Percentiles rank a stretch among this genome's conserved stretches.
Conservation (phyloP, 2,888 invertebrate genomes). For the Drosophila sordidapex region DNA sequence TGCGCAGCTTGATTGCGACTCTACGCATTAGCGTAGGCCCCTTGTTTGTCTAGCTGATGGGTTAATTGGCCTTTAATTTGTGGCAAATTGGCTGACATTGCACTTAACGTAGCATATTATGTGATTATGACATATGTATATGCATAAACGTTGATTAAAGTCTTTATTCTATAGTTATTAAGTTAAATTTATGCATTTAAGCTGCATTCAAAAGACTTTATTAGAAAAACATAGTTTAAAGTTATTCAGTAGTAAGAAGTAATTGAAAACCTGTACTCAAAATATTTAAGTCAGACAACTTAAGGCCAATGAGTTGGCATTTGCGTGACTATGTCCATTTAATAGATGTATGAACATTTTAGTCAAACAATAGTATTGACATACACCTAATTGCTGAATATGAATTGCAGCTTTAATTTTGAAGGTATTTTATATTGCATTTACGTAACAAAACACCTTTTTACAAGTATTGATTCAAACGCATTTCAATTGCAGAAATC, state of each 20-base stretch:
- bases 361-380: neutral
- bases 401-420: neutral
- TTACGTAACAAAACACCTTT: neutral
- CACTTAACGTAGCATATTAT: constrained; percentile 23
- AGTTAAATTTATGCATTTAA: neutral
- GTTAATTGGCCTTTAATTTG: constrained; percentile 74
- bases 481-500: constrained; percentile 37
- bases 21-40: constrained; percentile 6
- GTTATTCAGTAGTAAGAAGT: neutral
- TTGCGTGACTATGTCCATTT: neutral
- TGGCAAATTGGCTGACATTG: constrained; percentile 63
- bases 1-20: constrained; percentile 41
- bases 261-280: neutral
- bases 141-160: constrained; percentile 1
- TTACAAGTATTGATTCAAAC: constrained; percentile 5
- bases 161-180: neutral
- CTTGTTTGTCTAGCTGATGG: constrained; percentile 60
- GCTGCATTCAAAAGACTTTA: neutral
- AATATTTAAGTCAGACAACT: neutral
- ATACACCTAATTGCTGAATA: neutral
- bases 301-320: neutral
- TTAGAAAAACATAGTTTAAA: neutral
- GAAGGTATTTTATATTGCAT: neutral
- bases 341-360: neutral
- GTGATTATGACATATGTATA: constrained; percentile 3